These are phyloP conservation scores for Apostichopus leukothele DNA, from an alignment of 53 echinoderm and acorn worm genomes.

Conservation along the genomic window DNA sequence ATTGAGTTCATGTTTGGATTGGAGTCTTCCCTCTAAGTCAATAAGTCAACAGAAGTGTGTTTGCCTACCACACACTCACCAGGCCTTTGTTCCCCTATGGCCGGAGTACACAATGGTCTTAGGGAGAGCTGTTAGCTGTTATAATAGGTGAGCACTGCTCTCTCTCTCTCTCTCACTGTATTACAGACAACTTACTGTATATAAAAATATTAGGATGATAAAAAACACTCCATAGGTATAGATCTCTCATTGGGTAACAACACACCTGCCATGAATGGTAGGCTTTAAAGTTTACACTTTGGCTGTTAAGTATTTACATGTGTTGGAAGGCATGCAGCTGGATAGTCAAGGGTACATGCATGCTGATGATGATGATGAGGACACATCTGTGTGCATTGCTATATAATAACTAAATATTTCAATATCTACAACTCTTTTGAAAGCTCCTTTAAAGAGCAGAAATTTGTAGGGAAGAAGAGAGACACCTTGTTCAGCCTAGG, in stretches of 20 bases:
- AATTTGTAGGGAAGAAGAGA: no score
- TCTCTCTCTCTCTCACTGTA: background rate
- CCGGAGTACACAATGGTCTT: conserved; percentile 47
- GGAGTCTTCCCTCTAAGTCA: conserved; percentile 46
- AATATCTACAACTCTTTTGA: no score
- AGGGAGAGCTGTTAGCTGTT: background rate
- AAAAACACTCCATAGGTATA: conserved; percentile 18
- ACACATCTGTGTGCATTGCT: background rate
- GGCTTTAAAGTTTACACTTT: conserved; percentile 4
- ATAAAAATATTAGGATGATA: no score
- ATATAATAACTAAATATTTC: no score
- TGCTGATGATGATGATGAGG: background rate
- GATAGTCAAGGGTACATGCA: background rate
- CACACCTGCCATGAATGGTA: conserved; percentile 37
- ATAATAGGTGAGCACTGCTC: background rate
- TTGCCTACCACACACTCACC: conserved; percentile 47
- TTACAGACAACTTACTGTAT: background rate
- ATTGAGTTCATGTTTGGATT: conserved; percentile 47
- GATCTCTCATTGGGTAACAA: conserved; percentile 8
- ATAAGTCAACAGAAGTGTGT: conserved; percentile 42
- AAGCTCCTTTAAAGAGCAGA: no score
- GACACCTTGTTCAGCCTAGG: no score
- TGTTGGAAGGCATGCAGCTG: background rate
- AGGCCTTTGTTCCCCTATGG: conserved; percentile 49
- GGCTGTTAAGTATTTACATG: conserved; percentile 16